Conservation (phyloP, 2,888 invertebrate species). For the Onchidella celtica region DNA sequence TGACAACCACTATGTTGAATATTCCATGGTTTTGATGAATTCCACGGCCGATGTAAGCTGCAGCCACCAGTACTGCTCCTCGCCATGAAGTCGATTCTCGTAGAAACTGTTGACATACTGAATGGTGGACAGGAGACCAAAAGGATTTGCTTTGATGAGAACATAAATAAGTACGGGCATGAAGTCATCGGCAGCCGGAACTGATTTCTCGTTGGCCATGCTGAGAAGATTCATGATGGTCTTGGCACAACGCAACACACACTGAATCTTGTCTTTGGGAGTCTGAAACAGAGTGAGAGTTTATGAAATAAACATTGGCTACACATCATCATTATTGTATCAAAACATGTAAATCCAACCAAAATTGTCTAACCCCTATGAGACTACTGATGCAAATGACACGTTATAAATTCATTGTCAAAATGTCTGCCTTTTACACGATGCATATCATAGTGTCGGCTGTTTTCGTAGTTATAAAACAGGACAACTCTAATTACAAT, state of each 20-base stretch:
- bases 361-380: not conserved
- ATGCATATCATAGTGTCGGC: too few species aligned
- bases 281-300: slow-evolving; percentile 81
- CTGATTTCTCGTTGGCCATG: slow-evolving; percentile 86
- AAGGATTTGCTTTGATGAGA: slow-evolving; percentile 97
- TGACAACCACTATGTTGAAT: slow-evolving; percentile 72
- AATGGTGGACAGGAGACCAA: slow-evolving; percentile 94
- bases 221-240: slow-evolving; percentile 96
- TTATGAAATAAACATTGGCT: not conserved
- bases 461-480: too few species aligned
- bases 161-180: slow-evolving; percentile 98
- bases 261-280: slow-evolving; percentile 91
- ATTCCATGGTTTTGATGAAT: slow-evolving; percentile 98
- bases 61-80: slow-evolving; percentile 99
- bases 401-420: too few species aligned
- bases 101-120: slow-evolving; percentile 97
- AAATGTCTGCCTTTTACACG: too few species aligned
- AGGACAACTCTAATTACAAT: too few species aligned
- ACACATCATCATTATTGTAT: not conserved
- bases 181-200: slow-evolving; percentile 95
- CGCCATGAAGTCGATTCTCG: slow-evolving; percentile 90
- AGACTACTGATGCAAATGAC: too few species aligned
- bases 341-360: not conserved
- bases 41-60: slow-evolving; percentile 98
- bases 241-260: slow-evolving; percentile 92